Conservation (phyloP, 1,140 invertebrate species). For the Heterodera carotae region DNA sequence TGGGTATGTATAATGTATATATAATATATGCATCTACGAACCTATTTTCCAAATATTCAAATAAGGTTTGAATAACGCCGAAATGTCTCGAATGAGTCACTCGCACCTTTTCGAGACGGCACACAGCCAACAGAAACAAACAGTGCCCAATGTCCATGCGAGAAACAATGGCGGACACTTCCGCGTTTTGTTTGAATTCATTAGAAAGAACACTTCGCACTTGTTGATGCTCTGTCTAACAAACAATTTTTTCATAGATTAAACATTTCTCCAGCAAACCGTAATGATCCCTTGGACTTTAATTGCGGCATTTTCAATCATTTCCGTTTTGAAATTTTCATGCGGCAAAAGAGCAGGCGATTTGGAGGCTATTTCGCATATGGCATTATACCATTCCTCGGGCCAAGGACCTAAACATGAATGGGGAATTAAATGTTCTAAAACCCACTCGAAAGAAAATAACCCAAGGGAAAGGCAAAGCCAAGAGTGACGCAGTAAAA, state of each 20-base stretch:
- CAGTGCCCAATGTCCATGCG: conserved; percentile 92
- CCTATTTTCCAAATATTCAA: conserved; percentile 75
- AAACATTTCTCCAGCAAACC: conserved; percentile 64
- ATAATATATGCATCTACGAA: conserved; percentile 15
- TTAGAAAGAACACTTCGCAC: conserved; percentile 81
- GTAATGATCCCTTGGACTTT: conserved; percentile 74
- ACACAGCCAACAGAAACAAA: conserved; percentile 91
- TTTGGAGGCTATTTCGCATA: conserved; percentile 93
- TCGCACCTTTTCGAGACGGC: conserved; percentile 73
- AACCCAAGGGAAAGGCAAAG: conserved; percentile 82
- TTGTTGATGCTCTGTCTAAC: conserved; percentile 82
- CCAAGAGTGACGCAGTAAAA: conserved; percentile 98
- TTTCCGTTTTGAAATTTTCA: conserved; percentile 79
- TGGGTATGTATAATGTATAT: neutral
- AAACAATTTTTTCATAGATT: conserved; percentile 3
- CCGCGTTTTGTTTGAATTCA: conserved; percentile 78
- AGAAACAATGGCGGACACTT: conserved; percentile 82
- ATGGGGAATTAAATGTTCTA: neutral
- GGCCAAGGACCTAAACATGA: conserved; percentile 80
- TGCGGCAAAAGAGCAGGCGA: conserved; percentile 82
- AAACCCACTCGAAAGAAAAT: neutral
- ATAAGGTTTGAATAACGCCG: conserved; percentile 46
- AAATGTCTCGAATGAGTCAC: conserved; percentile 42
- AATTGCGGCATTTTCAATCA: conserved; percentile 95
- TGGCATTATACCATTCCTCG: conserved; percentile 89